phyloP scores from a whole-genome alignment of 2,797 vertebrate genomes.

The Thamnophis elegans region DNA sequence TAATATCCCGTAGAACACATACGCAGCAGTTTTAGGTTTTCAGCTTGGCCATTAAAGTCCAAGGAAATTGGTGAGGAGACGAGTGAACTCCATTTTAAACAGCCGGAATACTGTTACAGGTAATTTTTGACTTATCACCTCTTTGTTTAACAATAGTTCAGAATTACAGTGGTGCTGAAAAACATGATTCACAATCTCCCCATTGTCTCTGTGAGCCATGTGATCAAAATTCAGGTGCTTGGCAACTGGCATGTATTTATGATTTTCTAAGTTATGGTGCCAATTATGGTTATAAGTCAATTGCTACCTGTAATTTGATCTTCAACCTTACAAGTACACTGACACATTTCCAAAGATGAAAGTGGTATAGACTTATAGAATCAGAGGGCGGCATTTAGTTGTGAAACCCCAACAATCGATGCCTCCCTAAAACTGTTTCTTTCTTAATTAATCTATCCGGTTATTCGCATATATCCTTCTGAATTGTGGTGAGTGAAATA shows the following conservation, averaged over 20 bases:
- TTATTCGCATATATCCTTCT: background rate
- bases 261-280: background rate
- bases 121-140: background rate
- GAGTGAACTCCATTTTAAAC: background rate
- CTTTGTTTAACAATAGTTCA: background rate
- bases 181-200: background rate
- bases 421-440: background rate
- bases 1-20: background rate
- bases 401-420: background rate
- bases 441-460: background rate
- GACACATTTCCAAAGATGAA: background rate
- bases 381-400: background rate
- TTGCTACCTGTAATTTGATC: background rate
- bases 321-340: background rate
- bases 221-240: background rate
- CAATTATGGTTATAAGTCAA: background rate
- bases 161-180: background rate
- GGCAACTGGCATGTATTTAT: background rate
- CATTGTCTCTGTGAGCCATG: background rate
- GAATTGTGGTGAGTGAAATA: background rate
- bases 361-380: background rate
- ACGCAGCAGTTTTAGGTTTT: constrained; percentile 8
- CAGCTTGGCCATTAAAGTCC: background rate
- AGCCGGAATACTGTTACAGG: background rate
- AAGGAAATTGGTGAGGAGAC: background rate